Evolutionary conservation across 2,797 vertebrate genomes (phyloP).

Genomic region (Eospalax fontanierii): DNA sequence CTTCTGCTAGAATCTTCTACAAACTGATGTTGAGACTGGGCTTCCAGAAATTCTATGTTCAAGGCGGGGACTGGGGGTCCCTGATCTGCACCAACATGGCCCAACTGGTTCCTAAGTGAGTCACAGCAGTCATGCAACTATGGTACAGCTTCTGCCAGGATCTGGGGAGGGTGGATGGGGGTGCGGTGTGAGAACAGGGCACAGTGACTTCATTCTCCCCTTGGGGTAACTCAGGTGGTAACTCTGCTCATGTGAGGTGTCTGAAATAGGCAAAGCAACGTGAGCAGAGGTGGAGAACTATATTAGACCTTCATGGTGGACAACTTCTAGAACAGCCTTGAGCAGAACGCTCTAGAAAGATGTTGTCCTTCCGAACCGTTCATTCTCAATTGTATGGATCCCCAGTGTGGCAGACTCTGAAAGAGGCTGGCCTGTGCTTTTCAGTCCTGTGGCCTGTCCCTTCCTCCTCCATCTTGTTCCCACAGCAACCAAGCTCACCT

Average conservation of each 20-base stretch:
- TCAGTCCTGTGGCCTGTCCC: background rate
- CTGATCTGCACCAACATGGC: slow-evolving; percentile 90
- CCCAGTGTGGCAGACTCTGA: too few species aligned
- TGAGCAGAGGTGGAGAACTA: background rate
- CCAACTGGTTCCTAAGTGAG: slow-evolving; percentile 90
- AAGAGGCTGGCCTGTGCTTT: background rate
- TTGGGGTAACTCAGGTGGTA: background rate
- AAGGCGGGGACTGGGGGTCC: slow-evolving; percentile 91
- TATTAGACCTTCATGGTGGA: background rate
- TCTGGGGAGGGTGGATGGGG: too few species aligned
- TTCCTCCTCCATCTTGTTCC: background rate
- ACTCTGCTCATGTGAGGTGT: background rate
- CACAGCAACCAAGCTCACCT: background rate
- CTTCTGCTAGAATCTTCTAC: slow-evolving; percentile 89
- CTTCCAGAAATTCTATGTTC: slow-evolving; percentile 89
- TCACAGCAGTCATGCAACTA: fast-evolving
- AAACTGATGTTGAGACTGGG: slow-evolving; percentile 91
- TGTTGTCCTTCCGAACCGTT: background rate
- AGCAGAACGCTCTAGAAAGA: background rate
- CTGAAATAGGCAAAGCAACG: background rate
- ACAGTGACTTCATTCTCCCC: fast-evolving
- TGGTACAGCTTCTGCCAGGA: fast-evolving
- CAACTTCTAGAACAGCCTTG: background rate
- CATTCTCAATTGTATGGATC: too few species aligned
- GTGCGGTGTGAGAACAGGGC: background rate